A percentile compares a stretch with the other conserved stretches of the same genome.
Evolutionary conservation across 2,113 vertebrate species (phyloP).

Genomic region (Phalacrocorax brasilianus): DNA sequence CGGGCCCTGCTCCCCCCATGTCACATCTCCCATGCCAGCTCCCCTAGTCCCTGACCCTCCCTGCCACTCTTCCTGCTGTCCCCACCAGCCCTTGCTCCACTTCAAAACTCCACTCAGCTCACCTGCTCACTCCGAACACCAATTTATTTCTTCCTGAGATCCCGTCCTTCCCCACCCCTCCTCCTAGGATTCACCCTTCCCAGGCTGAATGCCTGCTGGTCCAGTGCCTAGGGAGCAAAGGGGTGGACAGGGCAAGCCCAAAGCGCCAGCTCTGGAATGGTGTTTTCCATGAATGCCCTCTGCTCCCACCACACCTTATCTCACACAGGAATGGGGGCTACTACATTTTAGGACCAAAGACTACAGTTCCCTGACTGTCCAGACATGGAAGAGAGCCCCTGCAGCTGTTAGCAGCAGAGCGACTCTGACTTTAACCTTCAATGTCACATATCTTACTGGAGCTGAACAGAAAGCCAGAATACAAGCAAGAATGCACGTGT

Average conservation of each 20-base stretch:
- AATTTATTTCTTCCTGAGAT: not conserved
- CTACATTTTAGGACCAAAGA: not conserved
- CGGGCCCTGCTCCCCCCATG: too few species aligned
- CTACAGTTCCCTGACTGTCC: not conserved
- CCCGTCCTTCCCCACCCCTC: not conserved
- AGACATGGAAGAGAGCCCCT: not conserved
- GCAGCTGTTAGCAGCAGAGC: not conserved
- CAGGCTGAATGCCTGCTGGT: not conserved
- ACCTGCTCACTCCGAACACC: not conserved
- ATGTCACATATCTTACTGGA: not conserved
- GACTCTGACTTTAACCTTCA: not conserved
- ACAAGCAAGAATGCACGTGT: accelerated
- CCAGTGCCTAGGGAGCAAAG: not conserved
- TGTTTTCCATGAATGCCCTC: not conserved
- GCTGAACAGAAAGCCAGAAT: not conserved
- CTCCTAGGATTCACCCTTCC: not conserved
- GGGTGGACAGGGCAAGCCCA: not conserved
- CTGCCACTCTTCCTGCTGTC: not conserved
- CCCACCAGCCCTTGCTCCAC: not conserved
- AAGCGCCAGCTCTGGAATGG: not conserved
- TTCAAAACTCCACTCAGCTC: not conserved
- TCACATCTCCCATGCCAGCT: not conserved
- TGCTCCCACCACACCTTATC: not conserved
- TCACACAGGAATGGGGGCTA: not conserved
- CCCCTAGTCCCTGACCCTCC: not conserved